Conservation (phyloP, 2,888 invertebrate genomes). For the Sericinus montela region DNA sequence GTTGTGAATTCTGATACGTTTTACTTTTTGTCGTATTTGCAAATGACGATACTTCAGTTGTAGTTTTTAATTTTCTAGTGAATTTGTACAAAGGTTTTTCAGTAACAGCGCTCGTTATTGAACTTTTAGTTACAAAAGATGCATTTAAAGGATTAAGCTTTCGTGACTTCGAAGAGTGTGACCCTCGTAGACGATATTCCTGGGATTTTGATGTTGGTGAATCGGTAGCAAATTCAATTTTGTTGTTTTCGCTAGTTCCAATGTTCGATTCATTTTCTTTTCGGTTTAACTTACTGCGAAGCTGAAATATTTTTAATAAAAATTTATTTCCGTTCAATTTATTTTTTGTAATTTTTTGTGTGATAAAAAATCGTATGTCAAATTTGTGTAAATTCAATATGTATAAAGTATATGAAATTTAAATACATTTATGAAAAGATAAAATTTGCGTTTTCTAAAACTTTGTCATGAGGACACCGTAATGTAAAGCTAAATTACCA, state of each 20-base stretch:
- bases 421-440: too few species aligned
- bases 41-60: slow-evolving; percentile 39
- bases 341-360: neutral
- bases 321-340: neutral
- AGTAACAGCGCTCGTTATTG: slow-evolving; percentile 28
- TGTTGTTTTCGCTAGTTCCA: slow-evolving; percentile 27
- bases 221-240: slow-evolving; percentile 32
- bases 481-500: slow-evolving; percentile 46
- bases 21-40: slow-evolving; percentile 38
- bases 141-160: slow-evolving; percentile 44
- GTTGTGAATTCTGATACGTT: slow-evolving; percentile 35
- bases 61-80: slow-evolving; percentile 58
- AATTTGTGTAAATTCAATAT: neutral
- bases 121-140: slow-evolving; percentile 31
- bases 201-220: slow-evolving; percentile 34
- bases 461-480: neutral
- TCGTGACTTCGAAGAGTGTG: slow-evolving; percentile 47
- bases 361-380: neutral
- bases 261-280: slow-evolving; percentile 32
- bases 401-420: too few species aligned
- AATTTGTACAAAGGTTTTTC: slow-evolving; percentile 54
- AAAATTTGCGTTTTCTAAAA: too few species aligned
- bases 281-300: slow-evolving; percentile 46
- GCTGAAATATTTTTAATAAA: slow-evolving; percentile 41
- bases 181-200: slow-evolving; percentile 49